A percentile compares a stretch with the other conserved stretches of the same genome.
phyloP scores from a whole-genome alignment of 1,140 invertebrate genomes.

The Drosophila arawakana region DNA sequence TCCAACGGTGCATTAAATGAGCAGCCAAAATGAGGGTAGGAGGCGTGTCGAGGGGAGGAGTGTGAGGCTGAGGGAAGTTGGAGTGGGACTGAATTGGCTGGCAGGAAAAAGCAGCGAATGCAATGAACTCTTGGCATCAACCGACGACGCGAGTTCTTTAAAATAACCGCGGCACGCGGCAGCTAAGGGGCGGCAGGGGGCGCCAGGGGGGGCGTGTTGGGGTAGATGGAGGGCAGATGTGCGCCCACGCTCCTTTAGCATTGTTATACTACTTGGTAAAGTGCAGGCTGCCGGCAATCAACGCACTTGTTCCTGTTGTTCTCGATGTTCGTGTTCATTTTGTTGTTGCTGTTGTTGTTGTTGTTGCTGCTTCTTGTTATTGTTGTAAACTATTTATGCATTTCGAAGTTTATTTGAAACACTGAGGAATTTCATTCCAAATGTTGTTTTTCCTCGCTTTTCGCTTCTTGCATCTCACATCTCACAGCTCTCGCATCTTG shows the following conservation, averaged over 20 bases:
- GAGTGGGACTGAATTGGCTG: not conserved
- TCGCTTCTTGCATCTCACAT: constrained; percentile 11
- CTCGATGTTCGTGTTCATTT: constrained; percentile 31
- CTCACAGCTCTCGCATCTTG: not conserved
- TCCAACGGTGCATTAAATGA: constrained; percentile 53
- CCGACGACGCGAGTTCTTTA: constrained; percentile 44
- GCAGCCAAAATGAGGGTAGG: constrained; percentile 25
- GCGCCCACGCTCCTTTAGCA: constrained; percentile 57
- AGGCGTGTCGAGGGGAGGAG: not conserved
- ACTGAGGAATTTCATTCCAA: constrained; percentile 63
- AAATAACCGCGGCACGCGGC: constrained; percentile 46
- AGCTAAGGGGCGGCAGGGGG: not conserved
- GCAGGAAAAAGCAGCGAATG: constrained; percentile 34
- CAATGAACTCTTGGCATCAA: constrained; percentile 73
- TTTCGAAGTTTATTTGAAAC: constrained; percentile 83
- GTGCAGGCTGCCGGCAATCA: constrained; percentile 71
- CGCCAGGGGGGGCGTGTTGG: no score
- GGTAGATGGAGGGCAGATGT: not conserved
- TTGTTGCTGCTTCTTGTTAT: constrained; percentile 63
- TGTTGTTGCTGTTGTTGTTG: constrained; percentile 32
- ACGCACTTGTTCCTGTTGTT: constrained; percentile 78
- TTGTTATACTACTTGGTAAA: constrained; percentile 36
- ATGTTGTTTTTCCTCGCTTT: constrained; percentile 42
- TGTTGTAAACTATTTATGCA: constrained; percentile 83
- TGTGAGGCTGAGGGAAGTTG: not conserved